Percentiles rank a stretch among this genome's conserved stretches.
Conservation (phyloP, 2,797 vertebrate genomes). For the Delichon dasypus region DNA sequence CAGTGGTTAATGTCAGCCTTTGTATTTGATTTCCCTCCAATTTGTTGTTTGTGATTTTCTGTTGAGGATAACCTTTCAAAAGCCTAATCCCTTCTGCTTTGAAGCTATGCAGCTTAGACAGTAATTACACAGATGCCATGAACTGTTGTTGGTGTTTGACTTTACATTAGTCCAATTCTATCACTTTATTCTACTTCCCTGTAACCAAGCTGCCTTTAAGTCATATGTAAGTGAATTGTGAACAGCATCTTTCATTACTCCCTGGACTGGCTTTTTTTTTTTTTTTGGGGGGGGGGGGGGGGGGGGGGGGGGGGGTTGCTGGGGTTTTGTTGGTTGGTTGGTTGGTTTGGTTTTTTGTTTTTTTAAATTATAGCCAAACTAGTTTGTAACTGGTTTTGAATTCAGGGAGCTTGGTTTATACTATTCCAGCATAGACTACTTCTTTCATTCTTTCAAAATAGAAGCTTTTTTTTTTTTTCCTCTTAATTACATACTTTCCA, state of each 20-base stretch:
- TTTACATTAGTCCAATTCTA: background rate
- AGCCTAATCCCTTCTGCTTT: background rate
- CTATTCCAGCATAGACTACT: background rate
- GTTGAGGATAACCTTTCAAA: slow-evolving; percentile 12
- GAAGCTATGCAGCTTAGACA: background rate
- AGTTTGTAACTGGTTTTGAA: background rate
- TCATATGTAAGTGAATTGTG: background rate
- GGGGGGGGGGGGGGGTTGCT: no score
- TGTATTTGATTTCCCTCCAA: background rate
- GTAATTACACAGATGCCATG: background rate
- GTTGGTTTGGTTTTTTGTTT: background rate
- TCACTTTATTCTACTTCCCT: background rate
- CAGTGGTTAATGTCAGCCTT: background rate
- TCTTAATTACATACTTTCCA: background rate
- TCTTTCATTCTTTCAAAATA: background rate
- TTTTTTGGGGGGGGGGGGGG: no score
- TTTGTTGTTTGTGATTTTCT: background rate
- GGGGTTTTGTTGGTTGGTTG: no score
- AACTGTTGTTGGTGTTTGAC: background rate
- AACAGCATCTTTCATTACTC: background rate
- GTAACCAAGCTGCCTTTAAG: background rate
- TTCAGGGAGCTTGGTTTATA: background rate
- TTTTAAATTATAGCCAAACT: background rate
- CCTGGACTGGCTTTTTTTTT: background rate
- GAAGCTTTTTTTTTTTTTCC: background rate